These are phyloP conservation scores for Corbicula japonica DNA, from an alignment of 2,888 invertebrate genomes.

Conservation along the genomic window DNA sequence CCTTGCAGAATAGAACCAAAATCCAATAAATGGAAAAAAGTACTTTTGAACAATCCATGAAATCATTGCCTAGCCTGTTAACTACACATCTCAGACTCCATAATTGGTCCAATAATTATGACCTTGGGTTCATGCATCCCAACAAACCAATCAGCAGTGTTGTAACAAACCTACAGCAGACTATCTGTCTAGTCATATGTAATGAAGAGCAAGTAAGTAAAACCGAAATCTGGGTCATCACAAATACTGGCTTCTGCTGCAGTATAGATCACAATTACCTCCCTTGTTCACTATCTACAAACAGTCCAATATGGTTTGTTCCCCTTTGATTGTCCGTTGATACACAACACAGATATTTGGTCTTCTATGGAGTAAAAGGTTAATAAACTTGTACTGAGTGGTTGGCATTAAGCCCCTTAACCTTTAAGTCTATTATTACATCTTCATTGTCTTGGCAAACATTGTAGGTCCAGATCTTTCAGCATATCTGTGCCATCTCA, in stretches of 20 bases:
- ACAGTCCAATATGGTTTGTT: too few relatives aligned
- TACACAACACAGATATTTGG: too few relatives aligned
- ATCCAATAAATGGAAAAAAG: not conserved
- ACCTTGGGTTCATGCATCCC: slow-evolving; percentile 54
- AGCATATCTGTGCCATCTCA: too few relatives aligned
- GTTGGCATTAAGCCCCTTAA: too few relatives aligned
- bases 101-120: slow-evolving; percentile 66
- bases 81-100: slow-evolving; percentile 65
- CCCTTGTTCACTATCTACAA: slow-evolving; percentile 17
- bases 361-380: too few relatives aligned
- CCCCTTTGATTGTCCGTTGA: too few relatives aligned
- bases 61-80: slow-evolving; percentile 60
- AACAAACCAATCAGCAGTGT: slow-evolving; percentile 64
- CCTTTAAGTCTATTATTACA: too few relatives aligned
- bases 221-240: slow-evolving; percentile 41
- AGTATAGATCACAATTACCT: slow-evolving; percentile 5
- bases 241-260: slow-evolving; percentile 12
- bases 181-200: slow-evolving; percentile 71
- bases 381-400: too few relatives aligned
- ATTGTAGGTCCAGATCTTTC: too few relatives aligned
- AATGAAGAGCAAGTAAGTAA: slow-evolving; percentile 42
- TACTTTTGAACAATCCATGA: slow-evolving; percentile 23
- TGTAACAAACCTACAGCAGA: slow-evolving; percentile 61
- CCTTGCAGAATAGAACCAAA: not conserved
- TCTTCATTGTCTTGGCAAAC: too few relatives aligned